Conservation (phyloP, 2,888 invertebrate species). For the Monopis laevigella region DNA sequence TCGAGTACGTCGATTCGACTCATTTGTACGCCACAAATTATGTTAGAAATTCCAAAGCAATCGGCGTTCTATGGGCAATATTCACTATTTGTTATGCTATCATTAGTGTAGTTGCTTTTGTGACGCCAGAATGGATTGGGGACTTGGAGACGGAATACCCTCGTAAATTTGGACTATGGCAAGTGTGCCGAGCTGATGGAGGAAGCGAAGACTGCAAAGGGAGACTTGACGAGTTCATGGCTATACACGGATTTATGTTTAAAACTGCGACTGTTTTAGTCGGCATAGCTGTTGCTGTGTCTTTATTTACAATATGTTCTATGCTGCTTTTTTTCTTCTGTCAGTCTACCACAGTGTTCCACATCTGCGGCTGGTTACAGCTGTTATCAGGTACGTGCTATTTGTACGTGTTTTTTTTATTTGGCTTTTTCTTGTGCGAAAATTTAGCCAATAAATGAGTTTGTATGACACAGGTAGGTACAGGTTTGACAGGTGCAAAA, state of each 20-base stretch:
- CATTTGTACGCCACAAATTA: constrained; percentile 92
- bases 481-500: no score
- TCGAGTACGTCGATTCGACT: constrained; percentile 91
- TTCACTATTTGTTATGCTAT: constrained; percentile 98
- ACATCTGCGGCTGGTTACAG: constrained; percentile 95
- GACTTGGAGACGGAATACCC: constrained; percentile 86
- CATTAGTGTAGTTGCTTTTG: constrained; percentile 93
- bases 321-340: constrained; percentile 94
- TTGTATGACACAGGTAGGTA: no score
- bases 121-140: constrained; percentile 94
- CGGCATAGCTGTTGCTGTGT: constrained; percentile 84
- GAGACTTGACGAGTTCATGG: constrained; percentile 81
- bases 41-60: constrained; percentile 91
- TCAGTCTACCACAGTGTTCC: constrained; percentile 90
- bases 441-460: no score
- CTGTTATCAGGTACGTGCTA: constrained; percentile 93
- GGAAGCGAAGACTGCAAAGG: constrained; percentile 86
- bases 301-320: constrained; percentile 86
- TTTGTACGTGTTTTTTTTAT: no score
- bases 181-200: constrained; percentile 83
- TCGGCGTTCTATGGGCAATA: constrained; percentile 97
- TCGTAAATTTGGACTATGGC: constrained; percentile 93
- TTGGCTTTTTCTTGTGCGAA: no score
- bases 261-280: constrained; percentile 90
- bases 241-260: constrained; percentile 85